Conservation (phyloP, 1,140 invertebrate genomes). For the Sitobion miscanthi region DNA sequence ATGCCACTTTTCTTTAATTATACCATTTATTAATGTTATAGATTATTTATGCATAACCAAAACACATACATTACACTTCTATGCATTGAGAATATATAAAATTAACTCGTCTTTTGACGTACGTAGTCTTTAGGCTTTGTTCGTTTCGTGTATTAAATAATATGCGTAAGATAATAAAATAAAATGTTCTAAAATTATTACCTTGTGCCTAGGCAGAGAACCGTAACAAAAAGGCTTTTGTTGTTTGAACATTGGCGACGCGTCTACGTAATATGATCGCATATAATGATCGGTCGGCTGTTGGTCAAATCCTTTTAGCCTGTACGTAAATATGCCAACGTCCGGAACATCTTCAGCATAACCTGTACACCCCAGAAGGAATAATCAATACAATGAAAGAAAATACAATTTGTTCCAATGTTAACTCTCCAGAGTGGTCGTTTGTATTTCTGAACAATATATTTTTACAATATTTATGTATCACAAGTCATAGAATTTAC, state of each 20-base stretch:
- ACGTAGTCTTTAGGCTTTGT: not conserved
- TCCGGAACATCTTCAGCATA: constrained; percentile 87
- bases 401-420: not conserved
- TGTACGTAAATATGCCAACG: constrained; percentile 89
- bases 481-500: not conserved
- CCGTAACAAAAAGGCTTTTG: constrained; percentile 77
- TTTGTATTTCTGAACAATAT: not conserved
- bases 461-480: not conserved
- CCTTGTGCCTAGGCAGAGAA: constrained; percentile 77
- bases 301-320: constrained; percentile 82
- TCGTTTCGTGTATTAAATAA: not conserved
- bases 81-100: too few species aligned
- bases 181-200: constrained; percentile 64
- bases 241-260: constrained; percentile 64
- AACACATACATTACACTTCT: too few species aligned
- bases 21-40: too few species aligned
- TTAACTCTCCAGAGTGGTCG: not conserved
- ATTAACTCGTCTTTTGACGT: not conserved
- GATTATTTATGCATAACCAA: too few species aligned
- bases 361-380: constrained; percentile 65
- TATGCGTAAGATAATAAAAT: not conserved
- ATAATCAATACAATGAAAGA: not conserved
- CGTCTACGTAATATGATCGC: constrained; percentile 75
- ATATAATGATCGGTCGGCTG: constrained; percentile 92
- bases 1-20: too few species aligned